Evolutionary conservation across 2,797 vertebrate genomes (phyloP).

Genomic region (Coregonus ussuriensis): DNA sequence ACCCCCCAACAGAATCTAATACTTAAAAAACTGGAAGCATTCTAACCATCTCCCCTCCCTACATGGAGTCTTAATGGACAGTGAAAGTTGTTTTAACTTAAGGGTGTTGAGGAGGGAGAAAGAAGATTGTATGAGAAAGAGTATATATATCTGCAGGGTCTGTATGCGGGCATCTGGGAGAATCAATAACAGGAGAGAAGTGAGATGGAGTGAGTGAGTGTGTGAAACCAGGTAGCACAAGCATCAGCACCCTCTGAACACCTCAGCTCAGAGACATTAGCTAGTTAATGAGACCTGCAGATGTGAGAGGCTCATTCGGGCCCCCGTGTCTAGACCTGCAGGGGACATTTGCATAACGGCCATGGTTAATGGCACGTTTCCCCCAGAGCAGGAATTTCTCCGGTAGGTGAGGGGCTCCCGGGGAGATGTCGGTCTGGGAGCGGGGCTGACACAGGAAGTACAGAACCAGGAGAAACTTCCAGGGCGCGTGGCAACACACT

Average conservation of each 20-base stretch:
- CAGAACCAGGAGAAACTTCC: neutral
- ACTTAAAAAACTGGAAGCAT: slow-evolving; percentile 7
- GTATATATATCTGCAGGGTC: slow-evolving; percentile 13
- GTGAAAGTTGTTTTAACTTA: slow-evolving; percentile 41
- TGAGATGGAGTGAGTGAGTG: slow-evolving; percentile 28
- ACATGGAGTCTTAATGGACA: slow-evolving; percentile 27
- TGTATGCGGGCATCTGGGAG: slow-evolving; percentile 30
- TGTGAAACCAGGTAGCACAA: slow-evolving; percentile 22
- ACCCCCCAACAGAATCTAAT: neutral
- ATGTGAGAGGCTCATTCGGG: slow-evolving; percentile 23
- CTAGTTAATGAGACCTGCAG: slow-evolving; percentile 2
- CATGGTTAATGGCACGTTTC: slow-evolving; percentile 32
- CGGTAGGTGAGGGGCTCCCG: slow-evolving; percentile 37
- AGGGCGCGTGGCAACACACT: slow-evolving; percentile 14
- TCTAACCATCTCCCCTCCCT: neutral
- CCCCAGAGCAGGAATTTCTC: slow-evolving; percentile 38
- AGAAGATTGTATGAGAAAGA: slow-evolving; percentile 23
- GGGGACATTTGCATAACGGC: slow-evolving; percentile 26
- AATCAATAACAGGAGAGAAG: slow-evolving; percentile 27
- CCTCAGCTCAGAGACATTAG: neutral
- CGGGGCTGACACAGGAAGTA: neutral
- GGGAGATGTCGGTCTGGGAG: slow-evolving; percentile 6
- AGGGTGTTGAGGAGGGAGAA: slow-evolving; percentile 2
- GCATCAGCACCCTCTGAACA: slow-evolving; percentile 4
- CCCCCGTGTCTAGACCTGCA: slow-evolving; percentile 15